Evolutionary conservation across 2,888 invertebrate species (phyloP).

Genomic region (Plagodis pulveraria): DNA sequence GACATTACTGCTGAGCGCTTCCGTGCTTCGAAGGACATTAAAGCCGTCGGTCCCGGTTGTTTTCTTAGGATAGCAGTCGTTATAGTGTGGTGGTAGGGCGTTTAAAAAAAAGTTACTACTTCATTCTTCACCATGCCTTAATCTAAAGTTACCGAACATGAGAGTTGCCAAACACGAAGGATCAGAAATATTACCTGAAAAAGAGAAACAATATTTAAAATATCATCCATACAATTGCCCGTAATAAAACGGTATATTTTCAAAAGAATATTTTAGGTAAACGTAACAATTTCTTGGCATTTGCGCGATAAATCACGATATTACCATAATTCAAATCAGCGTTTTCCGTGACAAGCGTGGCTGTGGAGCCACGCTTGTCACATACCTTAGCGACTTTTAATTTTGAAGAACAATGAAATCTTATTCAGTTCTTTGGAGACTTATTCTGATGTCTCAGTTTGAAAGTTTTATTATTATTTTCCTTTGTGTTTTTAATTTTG

Average conservation of each 20-base stretch:
- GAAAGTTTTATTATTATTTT: slow-evolving; percentile 7
- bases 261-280: slow-evolving; percentile 30
- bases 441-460: slow-evolving; percentile 14
- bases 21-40: no score
- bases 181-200: slow-evolving; percentile 51
- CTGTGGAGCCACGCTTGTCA: no score
- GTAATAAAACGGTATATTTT: slow-evolving; percentile 23
- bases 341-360: slow-evolving; percentile 38
- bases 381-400: slow-evolving; percentile 37
- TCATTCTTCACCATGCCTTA: not conserved
- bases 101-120: no score
- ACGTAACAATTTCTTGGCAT: slow-evolving; percentile 44
- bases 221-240: slow-evolving; percentile 12
- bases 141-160: slow-evolving; percentile 26
- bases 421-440: slow-evolving; percentile 22
- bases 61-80: no score
- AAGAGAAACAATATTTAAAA: slow-evolving; percentile 40
- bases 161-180: not conserved
- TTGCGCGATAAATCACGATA: slow-evolving; percentile 50
- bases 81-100: no score
- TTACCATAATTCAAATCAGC: slow-evolving; percentile 58
- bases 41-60: no score
- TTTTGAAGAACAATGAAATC: slow-evolving; percentile 32
- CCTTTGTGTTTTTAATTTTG: no score
- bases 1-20: no score